Percentiles rank a stretch among this genome's conserved stretches.
These are phyloP conservation scores for Drosophila nasuta DNA, from an alignment of 1,140 invertebrate species.

Conservation along the genomic window DNA sequence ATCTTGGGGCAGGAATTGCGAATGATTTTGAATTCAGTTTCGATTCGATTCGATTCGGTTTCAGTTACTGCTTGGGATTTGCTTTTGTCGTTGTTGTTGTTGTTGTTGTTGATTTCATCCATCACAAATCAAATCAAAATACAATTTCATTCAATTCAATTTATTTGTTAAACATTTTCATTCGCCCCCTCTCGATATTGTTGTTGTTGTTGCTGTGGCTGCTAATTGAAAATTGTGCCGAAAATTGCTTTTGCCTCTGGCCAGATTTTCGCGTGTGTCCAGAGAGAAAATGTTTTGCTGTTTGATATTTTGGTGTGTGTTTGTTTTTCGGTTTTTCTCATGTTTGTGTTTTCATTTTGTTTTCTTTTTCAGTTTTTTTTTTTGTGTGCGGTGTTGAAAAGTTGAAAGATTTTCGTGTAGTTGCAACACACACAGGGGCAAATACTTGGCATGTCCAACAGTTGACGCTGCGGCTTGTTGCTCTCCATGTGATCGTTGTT, in stretches of 20 bases:
- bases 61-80: slow-evolving; percentile 17
- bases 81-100: slow-evolving; percentile 48
- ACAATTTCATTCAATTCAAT: slow-evolving; percentile 61
- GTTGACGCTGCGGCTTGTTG: slow-evolving; percentile 60
- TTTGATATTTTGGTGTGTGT: slow-evolving; percentile 41
- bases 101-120: slow-evolving; percentile 47
- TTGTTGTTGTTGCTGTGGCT: slow-evolving; percentile 15
- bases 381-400: slow-evolving; percentile 51
- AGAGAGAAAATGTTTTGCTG: slow-evolving; percentile 43
- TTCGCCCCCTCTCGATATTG: background rate
- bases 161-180: slow-evolving; percentile 67
- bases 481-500: slow-evolving; percentile 6
- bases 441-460: slow-evolving; percentile 25
- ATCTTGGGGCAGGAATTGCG: slow-evolving; percentile 7
- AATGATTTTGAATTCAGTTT: slow-evolving; percentile 22
- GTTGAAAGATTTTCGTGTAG: slow-evolving; percentile 57
- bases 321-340: slow-evolving; percentile 45
- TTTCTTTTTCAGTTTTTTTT: background rate
- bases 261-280: slow-evolving; percentile 44
- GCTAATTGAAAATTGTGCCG: slow-evolving; percentile 79
- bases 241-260: slow-evolving; percentile 59
- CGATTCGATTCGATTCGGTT: background rate
- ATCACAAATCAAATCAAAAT: slow-evolving; percentile 70
- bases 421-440: slow-evolving; percentile 13
- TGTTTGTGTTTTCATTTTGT: slow-evolving; percentile 25